These are phyloP conservation scores for Orius laevigatus DNA, from an alignment of 1,140 invertebrate species.

Conservation along the genomic window DNA sequence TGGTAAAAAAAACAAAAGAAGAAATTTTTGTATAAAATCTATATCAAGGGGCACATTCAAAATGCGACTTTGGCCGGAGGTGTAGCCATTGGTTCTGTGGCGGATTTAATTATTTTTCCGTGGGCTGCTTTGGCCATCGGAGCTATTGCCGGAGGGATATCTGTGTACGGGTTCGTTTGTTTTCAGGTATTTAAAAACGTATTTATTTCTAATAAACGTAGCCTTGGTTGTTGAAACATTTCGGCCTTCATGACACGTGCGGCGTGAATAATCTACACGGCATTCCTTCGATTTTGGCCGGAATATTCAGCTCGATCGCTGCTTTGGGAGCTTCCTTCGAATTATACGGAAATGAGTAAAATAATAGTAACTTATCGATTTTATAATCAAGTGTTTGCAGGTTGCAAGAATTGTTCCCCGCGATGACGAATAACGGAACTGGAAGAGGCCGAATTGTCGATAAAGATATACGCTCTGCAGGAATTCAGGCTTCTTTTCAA, in stretches of 20 bases:
- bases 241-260: slow-evolving; percentile 79
- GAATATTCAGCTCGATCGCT: slow-evolving; percentile 56
- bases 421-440: no score
- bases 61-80: slow-evolving; percentile 79
- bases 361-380: no score
- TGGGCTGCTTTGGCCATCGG: slow-evolving; percentile 75
- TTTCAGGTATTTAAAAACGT: slow-evolving; percentile 47
- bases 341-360: slow-evolving; percentile 10
- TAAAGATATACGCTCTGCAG: no score
- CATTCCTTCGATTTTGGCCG: slow-evolving; percentile 79
- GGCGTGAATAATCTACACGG: slow-evolving; percentile 93
- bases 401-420: no score
- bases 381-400: no score
- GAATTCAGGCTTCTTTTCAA: no score
- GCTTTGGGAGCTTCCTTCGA: slow-evolving; percentile 42
- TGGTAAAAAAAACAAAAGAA: slow-evolving; percentile 33
- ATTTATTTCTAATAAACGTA: slow-evolving; percentile 31
- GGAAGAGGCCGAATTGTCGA: no score
- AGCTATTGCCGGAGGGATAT: slow-evolving; percentile 58
- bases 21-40: neutral
- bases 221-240: slow-evolving; percentile 49
- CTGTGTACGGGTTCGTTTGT: slow-evolving; percentile 70
- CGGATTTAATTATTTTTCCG: slow-evolving; percentile 70
- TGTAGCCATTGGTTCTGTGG: slow-evolving; percentile 40
- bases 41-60: slow-evolving; percentile 53